These are phyloP conservation scores for Psittacus erithacus DNA, from an alignment of 2,113 vertebrate genomes.

Conservation along the genomic window DNA sequence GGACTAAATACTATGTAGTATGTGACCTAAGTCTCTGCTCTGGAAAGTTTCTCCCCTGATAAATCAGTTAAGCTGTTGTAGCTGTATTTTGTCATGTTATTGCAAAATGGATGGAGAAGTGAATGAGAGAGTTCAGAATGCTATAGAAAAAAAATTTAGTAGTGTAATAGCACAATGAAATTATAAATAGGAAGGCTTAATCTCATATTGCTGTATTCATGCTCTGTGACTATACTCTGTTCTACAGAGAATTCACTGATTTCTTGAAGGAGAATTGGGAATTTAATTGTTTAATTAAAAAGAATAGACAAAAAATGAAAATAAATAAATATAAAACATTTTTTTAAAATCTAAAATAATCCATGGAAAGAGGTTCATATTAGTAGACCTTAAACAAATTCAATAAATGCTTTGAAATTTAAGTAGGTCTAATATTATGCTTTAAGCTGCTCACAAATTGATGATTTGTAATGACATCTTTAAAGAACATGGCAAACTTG, in stretches of 20 bases:
- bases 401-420: background rate
- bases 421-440: background rate
- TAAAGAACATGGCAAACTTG: background rate
- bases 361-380: background rate
- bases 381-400: background rate
- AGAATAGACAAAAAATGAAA: background rate
- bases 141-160: background rate
- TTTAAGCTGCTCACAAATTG: background rate
- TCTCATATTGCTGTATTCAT: background rate
- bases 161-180: background rate
- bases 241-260: background rate
- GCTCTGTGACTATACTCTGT: background rate
- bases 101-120: background rate
- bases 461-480: background rate
- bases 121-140: background rate
- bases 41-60: background rate
- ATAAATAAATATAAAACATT: background rate
- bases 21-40: background rate
- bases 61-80: background rate
- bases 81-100: background rate
- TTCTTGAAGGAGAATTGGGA: background rate
- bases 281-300: background rate
- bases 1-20: background rate
- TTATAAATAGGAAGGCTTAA: background rate
- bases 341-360: background rate